phyloP scores from a whole-genome alignment of 2,797 vertebrate species.

The Cirrhinus mrigala region DNA sequence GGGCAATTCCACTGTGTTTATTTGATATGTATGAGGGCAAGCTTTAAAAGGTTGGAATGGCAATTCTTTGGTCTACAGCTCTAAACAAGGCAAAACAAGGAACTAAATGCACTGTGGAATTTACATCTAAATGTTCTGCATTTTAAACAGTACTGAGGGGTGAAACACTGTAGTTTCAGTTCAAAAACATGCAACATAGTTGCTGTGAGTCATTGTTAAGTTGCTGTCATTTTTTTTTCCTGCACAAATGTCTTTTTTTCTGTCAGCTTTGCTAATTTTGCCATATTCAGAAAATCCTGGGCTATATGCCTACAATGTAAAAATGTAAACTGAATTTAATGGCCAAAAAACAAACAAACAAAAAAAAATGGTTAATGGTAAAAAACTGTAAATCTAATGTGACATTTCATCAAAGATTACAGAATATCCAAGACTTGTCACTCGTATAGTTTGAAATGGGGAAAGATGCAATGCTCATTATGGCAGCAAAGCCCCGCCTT shows the following conservation, averaged over 20 bases:
- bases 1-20: not conserved
- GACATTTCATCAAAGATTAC: not conserved
- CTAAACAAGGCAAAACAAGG: not conserved
- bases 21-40: not conserved
- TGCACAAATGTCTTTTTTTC: not conserved
- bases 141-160: not conserved
- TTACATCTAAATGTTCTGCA: not conserved
- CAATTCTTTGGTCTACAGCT: not conserved
- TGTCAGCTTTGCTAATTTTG: not conserved
- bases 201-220: not conserved
- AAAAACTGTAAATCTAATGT: not conserved
- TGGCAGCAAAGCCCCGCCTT: too few species aligned
- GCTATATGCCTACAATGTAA: not conserved
- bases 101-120: not conserved
- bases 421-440: too few species aligned
- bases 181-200: not conserved
- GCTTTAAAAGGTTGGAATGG: slow-evolving; percentile 27
- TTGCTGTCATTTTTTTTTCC: not conserved
- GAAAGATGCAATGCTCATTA: too few species aligned
- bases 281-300: not conserved
- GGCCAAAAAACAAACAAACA: not conserved
- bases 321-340: not conserved
- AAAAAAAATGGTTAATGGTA: not conserved
- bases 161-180: not conserved
- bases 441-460: too few species aligned